Conservation (phyloP, 30 jellyfish, hydroid and myxozoan genomes). For the Catostylus mosaicus region DNA sequence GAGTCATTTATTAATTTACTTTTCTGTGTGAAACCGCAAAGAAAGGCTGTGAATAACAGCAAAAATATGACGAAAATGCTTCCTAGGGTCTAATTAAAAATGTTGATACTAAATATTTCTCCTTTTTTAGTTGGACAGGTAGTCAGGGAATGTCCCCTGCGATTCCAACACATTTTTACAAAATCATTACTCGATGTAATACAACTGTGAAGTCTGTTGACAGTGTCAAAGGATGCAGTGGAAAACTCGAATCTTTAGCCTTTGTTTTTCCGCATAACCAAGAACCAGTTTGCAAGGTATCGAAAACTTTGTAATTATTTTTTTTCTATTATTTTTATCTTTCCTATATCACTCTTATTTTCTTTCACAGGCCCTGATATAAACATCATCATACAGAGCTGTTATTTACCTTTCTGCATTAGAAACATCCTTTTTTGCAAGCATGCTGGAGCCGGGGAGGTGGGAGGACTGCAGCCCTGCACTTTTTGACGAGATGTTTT, state of each 20-base stretch:
- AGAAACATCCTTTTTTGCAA: no score
- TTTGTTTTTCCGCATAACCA: constrained; percentile 78
- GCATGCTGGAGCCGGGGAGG: no score
- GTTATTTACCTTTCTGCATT: no score
- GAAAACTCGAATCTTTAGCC: constrained; percentile 46
- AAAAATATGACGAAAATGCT: no score
- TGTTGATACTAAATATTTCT: no score
- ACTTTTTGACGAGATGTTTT: no score
- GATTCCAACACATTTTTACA: constrained; percentile 85
- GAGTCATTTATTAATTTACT: neutral
- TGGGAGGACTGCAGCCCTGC: no score
- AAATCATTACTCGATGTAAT: constrained; percentile 59
- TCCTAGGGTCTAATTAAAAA: no score
- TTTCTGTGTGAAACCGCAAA: neutral
- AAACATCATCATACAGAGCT: no score
- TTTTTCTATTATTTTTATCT: no score
- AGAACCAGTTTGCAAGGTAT: constrained; percentile 50
- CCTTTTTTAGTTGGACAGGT: constrained; percentile 51
- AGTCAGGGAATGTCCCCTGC: constrained; percentile 31
- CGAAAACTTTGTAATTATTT: neutral
- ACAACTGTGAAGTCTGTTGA: constrained; percentile 9
- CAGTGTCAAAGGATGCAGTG: constrained; percentile 24
- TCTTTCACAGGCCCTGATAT: no score
- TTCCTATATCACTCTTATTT: no score
- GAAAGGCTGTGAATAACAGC: neutral